phyloP scores from a whole-genome alignment of 1,140 invertebrate species.

The Dendrolimus punctatus region DNA sequence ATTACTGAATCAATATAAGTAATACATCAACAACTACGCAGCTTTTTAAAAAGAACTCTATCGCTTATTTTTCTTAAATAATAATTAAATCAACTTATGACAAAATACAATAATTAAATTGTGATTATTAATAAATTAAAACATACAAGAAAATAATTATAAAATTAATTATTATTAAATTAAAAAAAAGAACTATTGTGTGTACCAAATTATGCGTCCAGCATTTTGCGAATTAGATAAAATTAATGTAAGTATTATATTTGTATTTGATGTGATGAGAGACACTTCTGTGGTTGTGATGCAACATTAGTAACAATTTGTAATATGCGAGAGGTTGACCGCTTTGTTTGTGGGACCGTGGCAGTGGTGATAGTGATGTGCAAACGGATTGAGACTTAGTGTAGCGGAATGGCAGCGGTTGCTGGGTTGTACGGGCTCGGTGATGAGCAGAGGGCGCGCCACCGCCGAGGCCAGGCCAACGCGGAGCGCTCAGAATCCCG shows the following conservation, averaged over 20 bases:
- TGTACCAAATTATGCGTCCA: slow-evolving; percentile 64
- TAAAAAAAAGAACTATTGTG: background rate
- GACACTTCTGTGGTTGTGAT: slow-evolving; percentile 17
- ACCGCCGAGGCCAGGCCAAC: slow-evolving; percentile 55
- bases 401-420: slow-evolving; percentile 49
- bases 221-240: slow-evolving; percentile 31
- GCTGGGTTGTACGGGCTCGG: slow-evolving; percentile 60
- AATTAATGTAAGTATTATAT: background rate
- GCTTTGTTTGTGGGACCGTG: slow-evolving; percentile 12
- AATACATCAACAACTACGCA: too few species aligned
- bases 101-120: slow-evolving; percentile 65
- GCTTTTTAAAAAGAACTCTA: too few species aligned
- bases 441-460: slow-evolving; percentile 58
- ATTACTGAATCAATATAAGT: too few species aligned
- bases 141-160: slow-evolving; percentile 6
- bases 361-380: slow-evolving; percentile 23
- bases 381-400: slow-evolving; percentile 31
- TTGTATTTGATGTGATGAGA: too few species aligned
- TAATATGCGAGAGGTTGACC: slow-evolving; percentile 16
- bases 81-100: slow-evolving; percentile 40
- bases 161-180: slow-evolving; percentile 13
- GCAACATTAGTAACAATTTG: slow-evolving; percentile 14
- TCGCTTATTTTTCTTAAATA: too few species aligned
- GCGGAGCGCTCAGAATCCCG: slow-evolving; percentile 62
- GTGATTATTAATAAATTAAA: slow-evolving; percentile 45